These are phyloP conservation scores for Sesamia nonagrioides DNA, from an alignment of 1,140 invertebrate genomes.

Conservation along the genomic window DNA sequence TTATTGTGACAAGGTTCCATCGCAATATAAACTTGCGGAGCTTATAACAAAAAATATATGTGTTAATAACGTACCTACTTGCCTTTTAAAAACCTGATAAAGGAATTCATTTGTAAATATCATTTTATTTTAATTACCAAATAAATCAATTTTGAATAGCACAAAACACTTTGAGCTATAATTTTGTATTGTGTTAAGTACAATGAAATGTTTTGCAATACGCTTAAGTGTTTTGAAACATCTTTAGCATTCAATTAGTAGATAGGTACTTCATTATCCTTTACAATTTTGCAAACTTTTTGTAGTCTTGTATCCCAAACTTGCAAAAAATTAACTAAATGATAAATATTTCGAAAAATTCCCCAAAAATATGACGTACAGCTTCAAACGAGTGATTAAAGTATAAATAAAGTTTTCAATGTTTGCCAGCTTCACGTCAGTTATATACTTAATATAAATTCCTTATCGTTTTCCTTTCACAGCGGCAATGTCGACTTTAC, in stretches of 20 bases:
- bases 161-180: background rate
- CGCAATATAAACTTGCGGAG: too few species aligned
- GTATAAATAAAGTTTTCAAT: background rate
- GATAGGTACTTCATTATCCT: too few species aligned
- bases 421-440: background rate
- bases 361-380: background rate
- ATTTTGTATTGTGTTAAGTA: background rate
- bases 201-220: too few species aligned
- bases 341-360: background rate
- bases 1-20: too few species aligned
- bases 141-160: background rate
- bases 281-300: too few species aligned
- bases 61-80: too few species aligned
- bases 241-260: too few species aligned
- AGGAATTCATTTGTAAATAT: background rate
- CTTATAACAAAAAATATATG: too few species aligned
- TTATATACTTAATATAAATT: background rate
- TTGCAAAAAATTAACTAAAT: background rate
- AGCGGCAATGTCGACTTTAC: slow-evolving; percentile 33
- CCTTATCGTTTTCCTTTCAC: slow-evolving; percentile 37
- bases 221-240: too few species aligned
- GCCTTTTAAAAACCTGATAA: background rate
- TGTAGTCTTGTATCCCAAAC: too few species aligned
- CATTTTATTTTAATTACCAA: background rate
- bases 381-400: background rate